Evolutionary conservation across 2,888 invertebrate genomes (phyloP), one percentile per base, ranked within the genome.

Genomic region (Sipha maydis): DNA sequence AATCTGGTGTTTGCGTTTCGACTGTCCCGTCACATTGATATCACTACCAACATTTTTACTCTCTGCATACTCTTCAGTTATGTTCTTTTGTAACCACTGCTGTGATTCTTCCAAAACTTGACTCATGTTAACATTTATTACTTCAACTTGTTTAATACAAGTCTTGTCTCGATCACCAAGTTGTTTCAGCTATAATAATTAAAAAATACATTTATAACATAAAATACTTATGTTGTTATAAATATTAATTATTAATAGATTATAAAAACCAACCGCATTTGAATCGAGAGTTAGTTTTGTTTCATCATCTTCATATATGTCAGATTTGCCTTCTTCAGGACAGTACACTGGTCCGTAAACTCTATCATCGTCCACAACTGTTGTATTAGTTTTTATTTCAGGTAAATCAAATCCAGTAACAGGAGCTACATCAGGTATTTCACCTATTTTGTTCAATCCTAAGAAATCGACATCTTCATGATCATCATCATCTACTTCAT

Each of bases 1-100:
- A 91, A 99, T 98, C 93, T 99, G 98, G 93, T 99, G 98, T 92
- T 98, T 98, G 90, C 95, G 94, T 90, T 95, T 94, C 86, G 96
- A 96, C 90, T 93, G 93, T n/a, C 95, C 94, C 0, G 95, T 95
- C 90, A 93, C 92, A 89, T 90, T 91, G 90, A 91, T 92, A 91
- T 91, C 86, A 90, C 91, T 92, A 91, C 91, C 83, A 94, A 92
- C 91, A 93, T 93, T 89, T 84, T 90, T 90, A 75, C 84, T 84
- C 88, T 90, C 90, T 89, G 92, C 92, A 92, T 93, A 94, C 92
- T 94, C 95, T 90, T 96, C 95, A 89, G 96, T 95, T 71, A 97
- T 92, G 0, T 96, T 95, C 91, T 96, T 97, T 5, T 96, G 94
- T 91, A 97, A 92, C 95, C 96, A 96, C 91, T 96, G 94, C 25